phyloP scores from a whole-genome alignment of 2,888 invertebrate genomes.

The Pilophorus perplexus region DNA sequence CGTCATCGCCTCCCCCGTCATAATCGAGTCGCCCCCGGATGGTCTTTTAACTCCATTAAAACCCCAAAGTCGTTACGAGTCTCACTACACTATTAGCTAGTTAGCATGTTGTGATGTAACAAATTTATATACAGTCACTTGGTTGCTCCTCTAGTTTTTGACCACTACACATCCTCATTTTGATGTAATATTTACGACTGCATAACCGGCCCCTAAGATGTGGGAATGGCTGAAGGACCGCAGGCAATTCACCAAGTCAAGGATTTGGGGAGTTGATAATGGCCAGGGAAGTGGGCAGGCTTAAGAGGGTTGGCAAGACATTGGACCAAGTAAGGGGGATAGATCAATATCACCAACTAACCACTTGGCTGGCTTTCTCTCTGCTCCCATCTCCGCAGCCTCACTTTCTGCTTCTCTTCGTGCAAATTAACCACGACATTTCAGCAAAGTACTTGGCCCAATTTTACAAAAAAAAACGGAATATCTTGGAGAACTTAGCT shows the following conservation, averaged over 20 bases:
- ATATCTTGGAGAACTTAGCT: too few species aligned
- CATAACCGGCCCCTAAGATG: too few species aligned
- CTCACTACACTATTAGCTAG: too few species aligned
- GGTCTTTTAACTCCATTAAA: slow-evolving; percentile 29
- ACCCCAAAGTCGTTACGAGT: too few species aligned
- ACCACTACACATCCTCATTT: too few species aligned
- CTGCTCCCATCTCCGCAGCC: slow-evolving; percentile 37
- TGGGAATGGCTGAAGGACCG: slow-evolving; percentile 14
- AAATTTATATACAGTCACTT: too few species aligned
- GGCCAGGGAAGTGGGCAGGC: slow-evolving; percentile 39
- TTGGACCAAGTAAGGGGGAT: slow-evolving; percentile 42
- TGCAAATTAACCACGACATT: too few species aligned
- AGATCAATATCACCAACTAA: slow-evolving; percentile 44
- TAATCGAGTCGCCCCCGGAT: slow-evolving; percentile 13
- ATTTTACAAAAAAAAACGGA: too few species aligned
- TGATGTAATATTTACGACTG: too few species aligned
- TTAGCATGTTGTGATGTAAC: too few species aligned
- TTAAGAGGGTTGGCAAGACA: slow-evolving; percentile 41
- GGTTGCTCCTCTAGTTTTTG: too few species aligned
- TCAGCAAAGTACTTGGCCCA: too few species aligned
- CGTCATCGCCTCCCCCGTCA: slow-evolving; percentile 36
- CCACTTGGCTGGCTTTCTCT: slow-evolving; percentile 40
- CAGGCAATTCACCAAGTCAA: slow-evolving; percentile 38
- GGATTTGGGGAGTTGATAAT: slow-evolving; percentile 33
- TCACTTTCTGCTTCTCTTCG: background rate